Evolutionary conservation across 2,888 invertebrate species (phyloP).

Genomic region (Philereme vetulata): DNA sequence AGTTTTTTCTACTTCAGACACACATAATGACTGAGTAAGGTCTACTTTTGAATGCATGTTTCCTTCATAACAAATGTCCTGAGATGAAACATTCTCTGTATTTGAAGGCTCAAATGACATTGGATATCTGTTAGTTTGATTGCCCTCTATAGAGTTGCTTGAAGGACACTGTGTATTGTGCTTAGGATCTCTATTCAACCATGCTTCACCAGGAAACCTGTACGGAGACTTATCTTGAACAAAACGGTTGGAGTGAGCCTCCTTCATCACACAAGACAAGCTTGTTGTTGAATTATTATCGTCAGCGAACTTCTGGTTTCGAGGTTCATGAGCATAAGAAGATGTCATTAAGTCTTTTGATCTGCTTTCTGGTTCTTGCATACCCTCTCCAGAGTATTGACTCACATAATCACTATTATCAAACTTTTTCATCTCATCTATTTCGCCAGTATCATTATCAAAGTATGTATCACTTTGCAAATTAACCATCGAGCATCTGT

Average conservation of each 20-base stretch:
- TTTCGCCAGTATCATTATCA: neutral
- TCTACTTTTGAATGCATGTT: too few relatives aligned
- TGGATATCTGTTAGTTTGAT: too few relatives aligned
- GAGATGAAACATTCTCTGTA: neutral
- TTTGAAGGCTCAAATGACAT: neutral
- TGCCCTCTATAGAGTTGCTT: too few relatives aligned
- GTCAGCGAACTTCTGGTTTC: neutral
- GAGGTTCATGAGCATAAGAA: neutral
- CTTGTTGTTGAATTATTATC: neutral
- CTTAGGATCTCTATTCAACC: too few relatives aligned
- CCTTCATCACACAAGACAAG: neutral
- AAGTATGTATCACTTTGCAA: neutral
- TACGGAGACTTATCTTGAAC: neutral
- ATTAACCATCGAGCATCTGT: neutral
- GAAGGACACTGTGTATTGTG: too few relatives aligned
- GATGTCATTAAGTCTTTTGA: slow-evolving; percentile 1
- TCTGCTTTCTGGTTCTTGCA: slow-evolving; percentile 6
- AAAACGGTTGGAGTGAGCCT: too few relatives aligned
- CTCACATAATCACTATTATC: neutral
- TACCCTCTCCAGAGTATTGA: neutral
- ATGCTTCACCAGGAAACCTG: too few relatives aligned
- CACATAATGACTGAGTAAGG: neutral
- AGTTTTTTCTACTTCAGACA: neutral
- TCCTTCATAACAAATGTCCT: too few relatives aligned
- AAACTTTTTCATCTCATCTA: neutral